Conservation (phyloP, 2,797 vertebrate species). For the Anas georgica region DNA sequence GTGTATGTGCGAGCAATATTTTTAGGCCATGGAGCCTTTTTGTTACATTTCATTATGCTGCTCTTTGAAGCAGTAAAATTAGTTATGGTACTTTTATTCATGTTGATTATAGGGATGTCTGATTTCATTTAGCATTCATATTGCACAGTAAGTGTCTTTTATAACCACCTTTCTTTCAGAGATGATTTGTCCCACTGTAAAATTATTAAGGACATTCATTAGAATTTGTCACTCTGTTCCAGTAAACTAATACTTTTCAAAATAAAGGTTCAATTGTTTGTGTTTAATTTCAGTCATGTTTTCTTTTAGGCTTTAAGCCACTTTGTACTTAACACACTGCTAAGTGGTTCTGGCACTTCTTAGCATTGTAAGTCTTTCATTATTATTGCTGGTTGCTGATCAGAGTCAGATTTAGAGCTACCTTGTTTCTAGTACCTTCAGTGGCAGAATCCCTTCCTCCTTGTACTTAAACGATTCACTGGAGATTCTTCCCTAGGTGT, state of each 20-base stretch:
- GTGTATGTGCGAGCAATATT: conserved; percentile 33
- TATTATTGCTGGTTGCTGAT: conserved; percentile 46
- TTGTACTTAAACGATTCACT: background rate
- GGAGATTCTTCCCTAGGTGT: background rate
- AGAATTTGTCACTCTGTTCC: conserved; percentile 69
- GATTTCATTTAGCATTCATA: conserved; percentile 68
- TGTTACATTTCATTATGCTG: conserved; percentile 51
- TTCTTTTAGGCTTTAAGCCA: conserved; percentile 65
- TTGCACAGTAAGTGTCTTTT: conserved; percentile 58
- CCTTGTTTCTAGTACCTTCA: background rate
- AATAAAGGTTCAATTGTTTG: conserved; percentile 73
- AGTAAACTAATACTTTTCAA: conserved; percentile 68
- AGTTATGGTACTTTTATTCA: conserved; percentile 65
- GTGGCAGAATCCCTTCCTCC: background rate
- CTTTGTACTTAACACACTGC: conserved; percentile 59
- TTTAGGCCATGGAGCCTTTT: background rate
- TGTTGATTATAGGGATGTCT: conserved; percentile 69
- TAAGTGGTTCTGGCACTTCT: conserved; percentile 38
- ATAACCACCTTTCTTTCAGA: conserved; percentile 70
- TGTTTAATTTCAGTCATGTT: conserved; percentile 71
- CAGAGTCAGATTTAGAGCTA: conserved; percentile 20
- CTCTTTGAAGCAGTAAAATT: conserved; percentile 69
- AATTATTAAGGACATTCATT: conserved; percentile 75
- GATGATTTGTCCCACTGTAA: conserved; percentile 74
- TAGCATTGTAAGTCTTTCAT: conserved; percentile 52